phyloP scores from a whole-genome alignment of 1,140 invertebrate genomes.

The Phortica variegata region DNA sequence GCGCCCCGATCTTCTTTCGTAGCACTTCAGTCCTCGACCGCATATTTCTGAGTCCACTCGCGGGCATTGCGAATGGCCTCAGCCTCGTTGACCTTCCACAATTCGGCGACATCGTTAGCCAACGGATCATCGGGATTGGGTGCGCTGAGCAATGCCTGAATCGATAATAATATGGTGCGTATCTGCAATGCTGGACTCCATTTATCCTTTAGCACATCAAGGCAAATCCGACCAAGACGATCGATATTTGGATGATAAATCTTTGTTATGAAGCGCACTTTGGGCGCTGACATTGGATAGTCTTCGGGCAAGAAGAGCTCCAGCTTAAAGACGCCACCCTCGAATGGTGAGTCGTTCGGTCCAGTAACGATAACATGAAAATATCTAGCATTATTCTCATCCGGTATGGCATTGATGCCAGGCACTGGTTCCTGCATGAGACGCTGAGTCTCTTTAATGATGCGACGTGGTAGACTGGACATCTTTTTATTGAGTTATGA shows the following conservation, averaged over 20 bases:
- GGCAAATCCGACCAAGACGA: background rate
- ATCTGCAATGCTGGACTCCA: constrained; percentile 67
- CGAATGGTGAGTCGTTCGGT: background rate
- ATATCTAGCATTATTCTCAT: constrained; percentile 92
- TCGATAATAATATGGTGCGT: constrained; percentile 90
- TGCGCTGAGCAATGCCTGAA: constrained; percentile 91
- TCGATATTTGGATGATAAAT: constrained; percentile 63
- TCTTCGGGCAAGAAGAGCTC: background rate
- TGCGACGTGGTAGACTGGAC: constrained; percentile 79
- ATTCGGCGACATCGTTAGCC: constrained; percentile 93
- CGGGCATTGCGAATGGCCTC: constrained; percentile 94
- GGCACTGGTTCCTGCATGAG: constrained; percentile 96
- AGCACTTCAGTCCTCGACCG: constrained; percentile 83
- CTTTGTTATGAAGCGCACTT: constrained; percentile 69
- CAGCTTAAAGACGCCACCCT: background rate
- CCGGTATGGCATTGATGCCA: constrained; percentile 89
- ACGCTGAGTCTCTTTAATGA: constrained; percentile 95
- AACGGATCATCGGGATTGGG: constrained; percentile 98
- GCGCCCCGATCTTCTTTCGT: too few species aligned
- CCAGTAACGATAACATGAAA: constrained; percentile 89
- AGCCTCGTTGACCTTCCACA: constrained; percentile 84
- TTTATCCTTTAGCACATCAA: background rate
- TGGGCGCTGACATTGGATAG: constrained; percentile 61
- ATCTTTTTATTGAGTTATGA: constrained; percentile 60
- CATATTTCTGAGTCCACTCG: constrained; percentile 91